Base-by-base conservation (phyloP, 2,888 invertebrate genomes). In the Ischnus inquisitorius region DNA sequence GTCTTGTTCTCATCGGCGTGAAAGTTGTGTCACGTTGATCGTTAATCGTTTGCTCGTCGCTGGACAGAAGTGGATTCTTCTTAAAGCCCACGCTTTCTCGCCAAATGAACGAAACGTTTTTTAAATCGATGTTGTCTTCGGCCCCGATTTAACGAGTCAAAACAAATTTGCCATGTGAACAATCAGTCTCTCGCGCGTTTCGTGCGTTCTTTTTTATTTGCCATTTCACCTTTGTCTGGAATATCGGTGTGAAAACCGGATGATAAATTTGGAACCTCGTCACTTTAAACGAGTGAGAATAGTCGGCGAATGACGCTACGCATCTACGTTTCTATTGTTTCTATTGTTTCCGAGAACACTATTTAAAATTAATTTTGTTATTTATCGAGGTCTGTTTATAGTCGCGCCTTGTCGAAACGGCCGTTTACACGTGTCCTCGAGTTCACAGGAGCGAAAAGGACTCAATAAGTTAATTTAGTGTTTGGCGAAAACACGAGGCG, bases 71-170 rank as follows among this genome's bases (percentile, higher is more conserved):
- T 19, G 51, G 34, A 69, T 69, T 57, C 41, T 57, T 57, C 28
- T n/a, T 34, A 43, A 72, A 57, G 16, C 71, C 39, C 71, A 34
- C 39, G 51, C 57, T 60, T 41, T 72, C 22, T 22, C 46, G 43
- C 14, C 14, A 48, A 57, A 25, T 12, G 10, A 28, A 34, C 28
- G 10, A 60, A 60, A 22, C n/a, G 4, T 46, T 62, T 77, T 46
- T 68, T 34, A 48, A 77, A 77, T 77, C 77, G 60, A 62, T 77
- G 68, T 77, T 68, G 68, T 77, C 54, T 10, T 25, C 3, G 34
- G 34, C 6, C 14, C 12, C 57, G 69, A 69, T 69, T 78, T 51
- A 69, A 69, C 46, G 16, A 62, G 69, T 78, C 78, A 78, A 69
- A 78, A 78, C 69, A 78, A 22, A 78, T 48, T 69, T 34, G 28